phyloP scores from a whole-genome alignment of 2,113 vertebrate genomes.

The Lasiurus cinereus region DNA sequence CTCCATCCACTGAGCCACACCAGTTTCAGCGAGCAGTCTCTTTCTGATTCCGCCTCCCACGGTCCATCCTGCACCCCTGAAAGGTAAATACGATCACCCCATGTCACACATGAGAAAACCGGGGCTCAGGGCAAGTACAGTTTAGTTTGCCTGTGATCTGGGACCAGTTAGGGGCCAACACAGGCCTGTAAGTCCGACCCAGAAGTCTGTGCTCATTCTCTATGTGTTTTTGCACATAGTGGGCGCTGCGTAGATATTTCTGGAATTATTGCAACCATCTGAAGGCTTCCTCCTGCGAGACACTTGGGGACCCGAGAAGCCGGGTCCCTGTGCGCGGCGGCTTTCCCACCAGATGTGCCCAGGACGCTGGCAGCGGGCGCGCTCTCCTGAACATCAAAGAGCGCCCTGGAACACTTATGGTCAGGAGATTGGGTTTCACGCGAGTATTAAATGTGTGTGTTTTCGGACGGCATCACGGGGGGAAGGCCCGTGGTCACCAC shows the following conservation, averaged over 20 bases:
- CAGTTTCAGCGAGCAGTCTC: background rate
- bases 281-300: slow-evolving; percentile 13
- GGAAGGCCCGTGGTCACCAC: slow-evolving; percentile 78
- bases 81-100: background rate
- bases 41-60: background rate
- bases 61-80: background rate
- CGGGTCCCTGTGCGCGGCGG: background rate
- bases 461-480: slow-evolving; percentile 73
- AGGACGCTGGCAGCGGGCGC: slow-evolving; percentile 37
- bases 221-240: background rate
- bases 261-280: background rate
- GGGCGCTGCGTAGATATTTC: background rate
- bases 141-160: background rate
- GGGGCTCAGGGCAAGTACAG: background rate
- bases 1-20: no score
- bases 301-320: background rate
- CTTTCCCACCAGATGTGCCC: slow-evolving; percentile 58
- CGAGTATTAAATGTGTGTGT: slow-evolving; percentile 84
- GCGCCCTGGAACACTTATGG: slow-evolving; percentile 78
- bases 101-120: background rate
- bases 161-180: background rate
- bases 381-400: slow-evolving; percentile 78
- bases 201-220: background rate
- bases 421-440: slow-evolving; percentile 81
- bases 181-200: background rate